Evolutionary conservation across 1,140 invertebrate genomes (phyloP).

Genomic region (Ips typographus): DNA sequence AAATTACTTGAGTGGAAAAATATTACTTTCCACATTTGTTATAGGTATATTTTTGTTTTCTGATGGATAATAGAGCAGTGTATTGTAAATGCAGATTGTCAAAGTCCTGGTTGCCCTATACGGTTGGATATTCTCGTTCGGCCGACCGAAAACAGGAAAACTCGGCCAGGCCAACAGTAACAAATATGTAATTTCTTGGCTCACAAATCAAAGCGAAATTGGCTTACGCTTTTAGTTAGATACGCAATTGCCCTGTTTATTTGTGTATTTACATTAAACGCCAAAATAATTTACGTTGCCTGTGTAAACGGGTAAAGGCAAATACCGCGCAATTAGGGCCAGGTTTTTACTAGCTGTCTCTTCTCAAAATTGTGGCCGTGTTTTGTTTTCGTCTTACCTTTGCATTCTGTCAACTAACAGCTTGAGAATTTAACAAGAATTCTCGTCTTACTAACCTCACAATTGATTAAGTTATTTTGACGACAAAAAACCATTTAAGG

Average conservation of each 20-base stretch:
- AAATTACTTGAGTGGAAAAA: no score
- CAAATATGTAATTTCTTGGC: conserved; percentile 16
- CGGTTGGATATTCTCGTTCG: neutral
- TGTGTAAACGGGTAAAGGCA: conserved; percentile 1
- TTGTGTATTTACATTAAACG: conserved; percentile 17
- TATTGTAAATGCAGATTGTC: no score
- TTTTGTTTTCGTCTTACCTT: no score
- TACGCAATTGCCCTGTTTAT: conserved; percentile 19
- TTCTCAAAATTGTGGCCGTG: neutral
- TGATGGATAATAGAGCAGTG: no score
- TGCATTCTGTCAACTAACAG: no score
- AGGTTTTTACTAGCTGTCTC: neutral
- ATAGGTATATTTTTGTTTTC: no score
- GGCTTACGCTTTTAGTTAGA: conserved; percentile 15
- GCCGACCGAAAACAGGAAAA: conserved; percentile 1
- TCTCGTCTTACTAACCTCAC: no score
- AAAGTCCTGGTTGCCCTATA: no score
- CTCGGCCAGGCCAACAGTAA: neutral
- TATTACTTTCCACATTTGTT: no score
- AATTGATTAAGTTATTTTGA: no score
- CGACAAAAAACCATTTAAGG: no score
- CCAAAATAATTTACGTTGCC: conserved; percentile 15
- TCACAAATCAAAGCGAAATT: conserved; percentile 20
- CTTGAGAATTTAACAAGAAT: no score
- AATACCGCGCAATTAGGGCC: neutral